Conservation (phyloP, 2,113 vertebrate genomes). For the Alces alces region DNA sequence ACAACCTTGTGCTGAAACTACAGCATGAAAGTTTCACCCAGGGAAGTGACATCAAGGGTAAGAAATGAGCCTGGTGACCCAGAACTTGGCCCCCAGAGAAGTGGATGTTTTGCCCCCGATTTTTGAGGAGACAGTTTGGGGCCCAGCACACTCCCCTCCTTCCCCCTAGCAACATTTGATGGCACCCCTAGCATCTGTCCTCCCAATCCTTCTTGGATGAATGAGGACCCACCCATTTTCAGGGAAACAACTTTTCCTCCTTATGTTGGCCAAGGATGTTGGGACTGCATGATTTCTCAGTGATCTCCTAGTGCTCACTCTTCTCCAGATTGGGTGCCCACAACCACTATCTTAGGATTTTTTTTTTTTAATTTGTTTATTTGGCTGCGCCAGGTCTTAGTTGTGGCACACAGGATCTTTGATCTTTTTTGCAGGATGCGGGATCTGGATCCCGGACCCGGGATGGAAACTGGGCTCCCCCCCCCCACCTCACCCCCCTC, state of each 20-base stretch:
- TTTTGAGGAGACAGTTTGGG: not conserved
- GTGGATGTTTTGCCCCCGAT: not conserved
- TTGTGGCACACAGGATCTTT: not conserved
- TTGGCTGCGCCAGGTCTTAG: not conserved
- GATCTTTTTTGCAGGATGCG: not conserved
- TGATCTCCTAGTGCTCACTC: conserved; percentile 39
- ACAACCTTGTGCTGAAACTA: not conserved
- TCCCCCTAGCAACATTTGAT: not conserved
- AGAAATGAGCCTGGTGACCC: conserved; percentile 76
- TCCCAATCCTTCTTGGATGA: not conserved
- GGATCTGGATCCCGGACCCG: not conserved
- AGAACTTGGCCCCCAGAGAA: not conserved
- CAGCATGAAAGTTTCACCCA: not conserved
- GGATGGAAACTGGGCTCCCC: not conserved
- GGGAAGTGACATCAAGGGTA: conserved; percentile 78
- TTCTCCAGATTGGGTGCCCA: not conserved
- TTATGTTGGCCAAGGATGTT: not conserved
- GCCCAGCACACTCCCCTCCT: not conserved
- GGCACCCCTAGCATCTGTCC: not conserved
- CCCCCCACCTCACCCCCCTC: no score
- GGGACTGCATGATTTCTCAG: conserved; percentile 54
- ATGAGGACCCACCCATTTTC: not conserved
- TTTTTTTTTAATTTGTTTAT: not conserved
- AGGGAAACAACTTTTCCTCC: not conserved
- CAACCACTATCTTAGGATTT: conserved; percentile 16